phyloP scores from a whole-genome alignment of 2,797 vertebrate genomes.

The Brotula barbata region DNA sequence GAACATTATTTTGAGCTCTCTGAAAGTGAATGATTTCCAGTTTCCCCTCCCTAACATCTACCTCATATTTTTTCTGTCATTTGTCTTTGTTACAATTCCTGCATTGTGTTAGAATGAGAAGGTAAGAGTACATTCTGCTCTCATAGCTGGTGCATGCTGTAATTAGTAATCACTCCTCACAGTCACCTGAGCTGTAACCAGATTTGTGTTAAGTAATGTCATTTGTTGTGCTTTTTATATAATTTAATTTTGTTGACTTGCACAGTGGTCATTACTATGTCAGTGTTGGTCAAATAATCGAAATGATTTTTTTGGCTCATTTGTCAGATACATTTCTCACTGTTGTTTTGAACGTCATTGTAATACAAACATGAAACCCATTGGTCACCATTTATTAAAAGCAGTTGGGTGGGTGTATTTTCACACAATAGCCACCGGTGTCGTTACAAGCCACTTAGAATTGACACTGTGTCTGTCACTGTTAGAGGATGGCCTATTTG shows the following conservation, averaged over 20 bases:
- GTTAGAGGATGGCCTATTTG: constrained; percentile 19
- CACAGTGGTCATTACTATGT: constrained; percentile 74
- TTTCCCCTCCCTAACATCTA: constrained; percentile 88
- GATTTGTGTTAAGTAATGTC: constrained; percentile 72
- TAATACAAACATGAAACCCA: constrained; percentile 54
- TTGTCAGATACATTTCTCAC: constrained; percentile 69
- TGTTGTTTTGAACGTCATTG: constrained; percentile 60
- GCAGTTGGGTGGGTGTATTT: constrained; percentile 57
- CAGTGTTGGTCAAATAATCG: constrained; percentile 62
- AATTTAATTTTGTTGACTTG: constrained; percentile 66
- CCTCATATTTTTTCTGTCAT: constrained; percentile 98
- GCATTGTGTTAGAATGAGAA: constrained; percentile 99
- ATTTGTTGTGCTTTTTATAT: constrained; percentile 62
- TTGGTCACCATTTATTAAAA: constrained; percentile 60
- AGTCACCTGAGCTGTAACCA: constrained; percentile 73
- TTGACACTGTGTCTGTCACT: constrained; percentile 40
- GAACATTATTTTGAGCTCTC: constrained; percentile 80
- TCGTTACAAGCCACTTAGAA: constrained; percentile 41
- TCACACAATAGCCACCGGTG: constrained; percentile 46
- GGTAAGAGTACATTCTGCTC: constrained; percentile 96
- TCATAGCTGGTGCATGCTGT: constrained; percentile 91
- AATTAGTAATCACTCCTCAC: constrained; percentile 77
- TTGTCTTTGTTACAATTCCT: constrained; percentile 98
- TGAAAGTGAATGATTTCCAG: constrained; percentile 83
- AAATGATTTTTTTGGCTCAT: constrained; percentile 57